A percentile compares a stretch with the other conserved stretches of the same genome.
phyloP scores from a whole-genome alignment of 1,140 invertebrate genomes.

The Tetraneura akinire region DNA sequence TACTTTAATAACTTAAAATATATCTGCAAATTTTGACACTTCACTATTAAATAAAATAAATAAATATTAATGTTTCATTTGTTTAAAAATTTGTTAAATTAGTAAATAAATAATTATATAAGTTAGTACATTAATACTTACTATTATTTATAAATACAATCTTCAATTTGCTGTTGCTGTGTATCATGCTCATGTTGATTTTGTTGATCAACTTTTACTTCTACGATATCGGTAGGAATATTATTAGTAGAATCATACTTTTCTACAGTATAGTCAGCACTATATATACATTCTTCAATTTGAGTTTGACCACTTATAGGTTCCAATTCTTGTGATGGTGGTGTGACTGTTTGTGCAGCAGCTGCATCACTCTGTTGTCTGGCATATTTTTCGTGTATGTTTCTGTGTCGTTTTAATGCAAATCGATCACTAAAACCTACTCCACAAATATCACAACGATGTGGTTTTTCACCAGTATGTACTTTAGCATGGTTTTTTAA shows the following conservation, averaged over 20 bases:
- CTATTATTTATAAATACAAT: slow-evolving; percentile 48
- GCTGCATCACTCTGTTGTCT: slow-evolving; percentile 55
- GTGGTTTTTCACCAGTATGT: slow-evolving; percentile 59
- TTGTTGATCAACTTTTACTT: slow-evolving; percentile 50
- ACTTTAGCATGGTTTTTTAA: slow-evolving; percentile 80
- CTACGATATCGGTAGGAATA: slow-evolving; percentile 46
- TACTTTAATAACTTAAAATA: no score
- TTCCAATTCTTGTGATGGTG: slow-evolving; percentile 43
- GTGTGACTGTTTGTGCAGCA: slow-evolving; percentile 15
- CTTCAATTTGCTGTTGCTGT: slow-evolving; percentile 40
- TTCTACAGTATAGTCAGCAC: slow-evolving; percentile 40
- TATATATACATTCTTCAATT: slow-evolving; percentile 47
- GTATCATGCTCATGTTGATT: slow-evolving; percentile 39
- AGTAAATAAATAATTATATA: no score
- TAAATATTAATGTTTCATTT: no score
- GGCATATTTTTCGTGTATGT: slow-evolving; percentile 78
- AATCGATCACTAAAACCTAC: slow-evolving; percentile 84
- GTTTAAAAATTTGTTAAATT: no score
- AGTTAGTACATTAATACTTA: no score
- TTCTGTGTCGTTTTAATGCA: slow-evolving; percentile 74
- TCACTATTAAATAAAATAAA: no score
- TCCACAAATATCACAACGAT: slow-evolving; percentile 76
- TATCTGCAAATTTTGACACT: no score
- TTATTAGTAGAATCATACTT: slow-evolving; percentile 42
- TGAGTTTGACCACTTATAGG: slow-evolving; percentile 39